phyloP scores from a whole-genome alignment of 2,797 vertebrate genomes.

The Aselliscus stoliczkanus region DNA sequence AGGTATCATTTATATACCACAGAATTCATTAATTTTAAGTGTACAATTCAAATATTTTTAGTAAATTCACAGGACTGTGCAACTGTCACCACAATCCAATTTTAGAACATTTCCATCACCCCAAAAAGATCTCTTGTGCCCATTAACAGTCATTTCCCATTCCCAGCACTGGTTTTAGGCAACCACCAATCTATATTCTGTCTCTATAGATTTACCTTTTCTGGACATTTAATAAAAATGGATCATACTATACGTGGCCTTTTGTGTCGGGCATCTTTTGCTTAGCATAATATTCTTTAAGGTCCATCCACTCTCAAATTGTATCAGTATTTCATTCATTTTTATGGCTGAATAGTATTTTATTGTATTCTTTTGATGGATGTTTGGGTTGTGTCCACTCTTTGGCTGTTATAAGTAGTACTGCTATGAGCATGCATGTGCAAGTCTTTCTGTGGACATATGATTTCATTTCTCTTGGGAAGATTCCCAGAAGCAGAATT shows the following conservation, averaged over 20 bases:
- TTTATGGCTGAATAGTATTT: neutral
- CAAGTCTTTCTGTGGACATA: fast-evolving
- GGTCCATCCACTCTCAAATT: neutral
- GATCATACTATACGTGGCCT: no score
- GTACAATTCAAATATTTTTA: neutral
- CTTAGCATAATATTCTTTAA: neutral
- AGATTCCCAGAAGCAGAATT: neutral
- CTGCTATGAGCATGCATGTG: fast-evolving
- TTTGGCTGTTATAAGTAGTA: neutral
- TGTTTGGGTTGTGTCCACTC: neutral
- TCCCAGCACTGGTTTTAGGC: neutral
- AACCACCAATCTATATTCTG: neutral
- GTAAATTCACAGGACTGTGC: neutral
- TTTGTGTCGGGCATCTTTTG: neutral
- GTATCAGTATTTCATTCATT: neutral
- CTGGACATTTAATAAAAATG: neutral
- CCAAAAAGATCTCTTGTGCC: neutral
- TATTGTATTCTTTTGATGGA: fast-evolving
- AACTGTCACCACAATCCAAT: neutral
- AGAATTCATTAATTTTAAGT: neutral
- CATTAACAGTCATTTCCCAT: neutral
- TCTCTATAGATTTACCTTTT: neutral
- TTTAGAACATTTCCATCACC: neutral
- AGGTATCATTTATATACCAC: neutral
- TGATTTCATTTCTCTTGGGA: neutral